Percentiles rank a stretch among this genome's conserved stretches.
Conservation (phyloP, 2,113 vertebrate genomes). For the Phyllopteryx taeniolatus region DNA sequence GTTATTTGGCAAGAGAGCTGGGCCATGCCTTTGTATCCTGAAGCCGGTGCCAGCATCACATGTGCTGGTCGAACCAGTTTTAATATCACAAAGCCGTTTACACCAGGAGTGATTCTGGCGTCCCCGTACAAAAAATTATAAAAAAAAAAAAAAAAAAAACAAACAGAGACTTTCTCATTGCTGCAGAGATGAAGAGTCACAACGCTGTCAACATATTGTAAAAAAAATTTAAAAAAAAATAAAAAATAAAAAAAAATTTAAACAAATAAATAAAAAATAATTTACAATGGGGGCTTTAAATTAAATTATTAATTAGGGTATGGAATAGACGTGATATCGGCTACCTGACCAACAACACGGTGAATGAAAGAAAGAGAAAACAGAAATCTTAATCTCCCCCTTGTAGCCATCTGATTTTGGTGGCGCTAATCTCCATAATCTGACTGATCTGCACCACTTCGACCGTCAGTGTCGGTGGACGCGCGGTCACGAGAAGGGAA, state of each 20-base stretch:
- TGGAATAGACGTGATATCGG: background rate
- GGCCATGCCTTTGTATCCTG: slow-evolving; percentile 13
- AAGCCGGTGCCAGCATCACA: slow-evolving; percentile 5
- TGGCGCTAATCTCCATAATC: slow-evolving; percentile 52
- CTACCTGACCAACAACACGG: background rate
- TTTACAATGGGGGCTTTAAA: background rate
- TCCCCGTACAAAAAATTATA: background rate
- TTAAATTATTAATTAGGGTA: background rate
- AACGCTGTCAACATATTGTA: too few relatives aligned
- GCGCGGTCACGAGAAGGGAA: background rate
- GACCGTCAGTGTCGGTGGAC: slow-evolving; percentile 54
- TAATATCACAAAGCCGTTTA: slow-evolving; percentile 29
- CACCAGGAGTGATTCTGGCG: slow-evolving; percentile 21
- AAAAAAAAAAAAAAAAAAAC: background rate
- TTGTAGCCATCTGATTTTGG: slow-evolving; percentile 44
- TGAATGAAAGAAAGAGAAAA: slow-evolving; percentile 29
- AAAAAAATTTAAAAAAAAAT: too few relatives aligned
- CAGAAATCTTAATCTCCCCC: slow-evolving; percentile 32
- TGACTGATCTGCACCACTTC: slow-evolving; percentile 59
- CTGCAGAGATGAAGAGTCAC: background rate
- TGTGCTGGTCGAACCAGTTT: slow-evolving; percentile 60
- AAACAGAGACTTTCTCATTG: slow-evolving; percentile 2
- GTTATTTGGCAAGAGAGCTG: slow-evolving; percentile 15
- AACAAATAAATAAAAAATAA: too few relatives aligned
- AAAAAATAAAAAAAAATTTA: too few relatives aligned